phyloP scores from a whole-genome alignment of 2,113 vertebrate species.

The Nothocercus nigrocapillus region DNA sequence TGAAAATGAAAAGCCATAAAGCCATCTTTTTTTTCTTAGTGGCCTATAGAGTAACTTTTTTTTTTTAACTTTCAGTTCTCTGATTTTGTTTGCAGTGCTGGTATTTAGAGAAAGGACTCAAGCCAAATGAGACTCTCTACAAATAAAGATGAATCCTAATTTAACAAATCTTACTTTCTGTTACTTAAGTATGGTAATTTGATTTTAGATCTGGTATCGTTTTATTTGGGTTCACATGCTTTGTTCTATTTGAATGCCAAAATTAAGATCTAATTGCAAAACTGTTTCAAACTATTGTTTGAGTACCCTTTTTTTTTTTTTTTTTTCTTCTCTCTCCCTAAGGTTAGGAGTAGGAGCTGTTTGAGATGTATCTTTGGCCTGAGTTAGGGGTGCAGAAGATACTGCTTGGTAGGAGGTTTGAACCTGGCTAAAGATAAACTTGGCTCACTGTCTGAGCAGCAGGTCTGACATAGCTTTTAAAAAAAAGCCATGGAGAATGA shows the following conservation, averaged over 20 bases:
- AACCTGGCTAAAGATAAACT: fast-evolving
- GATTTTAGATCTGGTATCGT: not conserved
- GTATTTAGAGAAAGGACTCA: not conserved
- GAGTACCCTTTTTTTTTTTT: not conserved
- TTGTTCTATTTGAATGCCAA: not conserved
- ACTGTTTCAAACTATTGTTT: not conserved
- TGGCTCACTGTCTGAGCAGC: fast-evolving
- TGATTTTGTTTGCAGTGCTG: not conserved
- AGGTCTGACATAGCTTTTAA: fast-evolving
- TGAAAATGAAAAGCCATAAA: not conserved
- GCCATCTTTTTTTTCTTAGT: not conserved
- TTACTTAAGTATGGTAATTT: not conserved
- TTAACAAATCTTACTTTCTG: not conserved
- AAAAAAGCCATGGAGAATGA: fast-evolving
- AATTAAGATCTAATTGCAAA: fast-evolving
- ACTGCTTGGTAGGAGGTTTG: not conserved
- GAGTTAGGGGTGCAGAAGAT: not conserved
- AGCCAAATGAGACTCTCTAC: not conserved
- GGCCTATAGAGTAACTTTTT: fast-evolving
- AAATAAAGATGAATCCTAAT: not conserved
- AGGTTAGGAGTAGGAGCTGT: fast-evolving
- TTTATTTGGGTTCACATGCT: not conserved
- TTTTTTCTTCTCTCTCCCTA: not conserved
- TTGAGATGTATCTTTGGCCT: fast-evolving
- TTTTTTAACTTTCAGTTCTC: not conserved